Percentiles rank a stretch among this genome's conserved stretches.
These are phyloP conservation scores for Onychostoma macrolepis DNA, from an alignment of 2,113 vertebrate genomes.

Conservation along the genomic window DNA sequence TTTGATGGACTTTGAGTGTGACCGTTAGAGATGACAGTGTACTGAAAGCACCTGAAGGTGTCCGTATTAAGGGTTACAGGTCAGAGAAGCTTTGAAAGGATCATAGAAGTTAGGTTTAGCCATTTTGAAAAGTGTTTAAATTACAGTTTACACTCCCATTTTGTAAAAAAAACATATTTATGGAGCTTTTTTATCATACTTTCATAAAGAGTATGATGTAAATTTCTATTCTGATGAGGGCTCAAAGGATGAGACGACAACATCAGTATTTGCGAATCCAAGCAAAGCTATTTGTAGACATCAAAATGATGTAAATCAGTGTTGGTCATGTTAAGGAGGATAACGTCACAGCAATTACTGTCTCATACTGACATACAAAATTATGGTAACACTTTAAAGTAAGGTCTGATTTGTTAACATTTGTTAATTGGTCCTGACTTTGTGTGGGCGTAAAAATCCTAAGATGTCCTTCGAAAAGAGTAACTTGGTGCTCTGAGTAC, in stretches of 20 bases:
- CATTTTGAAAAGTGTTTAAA: slow-evolving; percentile 3
- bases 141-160: neutral
- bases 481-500: no score
- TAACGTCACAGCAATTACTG: slow-evolving; percentile 19
- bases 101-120: neutral
- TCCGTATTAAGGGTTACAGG: slow-evolving; percentile 12
- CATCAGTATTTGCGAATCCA: neutral
- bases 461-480: no score
- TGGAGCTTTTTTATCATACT: neutral
- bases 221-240: neutral
- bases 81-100: neutral
- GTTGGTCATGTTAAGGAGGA: neutral
- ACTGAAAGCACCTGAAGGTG: neutral
- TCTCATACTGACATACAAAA: neutral
- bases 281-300: slow-evolving; percentile 16
- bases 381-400: neutral
- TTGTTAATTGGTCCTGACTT: neutral
- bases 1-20: neutral
- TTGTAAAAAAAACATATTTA: slow-evolving; percentile 11
- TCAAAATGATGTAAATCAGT: slow-evolving; percentile 7
- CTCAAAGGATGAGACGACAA: neutral
- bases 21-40: neutral
- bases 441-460: no score
- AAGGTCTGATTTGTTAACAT: slow-evolving; percentile 1
- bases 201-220: slow-evolving; percentile 4